Percentiles rank a stretch among this genome's conserved stretches.
phyloP scores from a whole-genome alignment of 2,888 invertebrate genomes.

The Lymantria monacha region DNA sequence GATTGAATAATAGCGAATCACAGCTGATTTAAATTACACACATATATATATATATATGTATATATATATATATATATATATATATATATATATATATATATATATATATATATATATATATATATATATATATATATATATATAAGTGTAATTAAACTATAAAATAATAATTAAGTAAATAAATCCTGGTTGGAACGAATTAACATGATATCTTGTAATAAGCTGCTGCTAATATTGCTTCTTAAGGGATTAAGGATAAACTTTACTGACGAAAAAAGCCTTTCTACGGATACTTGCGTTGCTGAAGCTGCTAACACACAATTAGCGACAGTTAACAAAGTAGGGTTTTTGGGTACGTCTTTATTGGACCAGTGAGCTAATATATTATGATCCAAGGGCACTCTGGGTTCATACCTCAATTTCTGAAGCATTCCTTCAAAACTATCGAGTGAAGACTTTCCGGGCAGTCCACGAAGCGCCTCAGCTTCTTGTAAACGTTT shows the following conservation, averaged over 20 bases:
- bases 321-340: conserved; percentile 2
- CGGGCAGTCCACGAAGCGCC: no score
- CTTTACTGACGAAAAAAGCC: not conserved
- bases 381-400: not conserved
- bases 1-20: no score
- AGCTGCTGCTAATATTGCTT: no score
- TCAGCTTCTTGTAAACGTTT: no score
- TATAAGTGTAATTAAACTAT: not conserved
- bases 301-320: conserved; percentile 2
- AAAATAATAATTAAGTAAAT: no score
- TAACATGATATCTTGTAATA: no score
- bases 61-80: no score
- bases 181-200: not conserved
- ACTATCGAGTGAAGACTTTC: no score
- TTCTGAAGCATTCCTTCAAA: not conserved
- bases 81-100: no score
- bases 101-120: no score
- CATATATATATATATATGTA: no score
- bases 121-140: not conserved
- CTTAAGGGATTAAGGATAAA: not conserved
- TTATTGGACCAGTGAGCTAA: not conserved
- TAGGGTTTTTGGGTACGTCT: not conserved
- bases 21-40: no score
- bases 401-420: not conserved
- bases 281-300: conserved; percentile 1